Evolutionary conservation across 2,797 vertebrate species (phyloP).

Genomic region (Mionectes olivaceus): DNA sequence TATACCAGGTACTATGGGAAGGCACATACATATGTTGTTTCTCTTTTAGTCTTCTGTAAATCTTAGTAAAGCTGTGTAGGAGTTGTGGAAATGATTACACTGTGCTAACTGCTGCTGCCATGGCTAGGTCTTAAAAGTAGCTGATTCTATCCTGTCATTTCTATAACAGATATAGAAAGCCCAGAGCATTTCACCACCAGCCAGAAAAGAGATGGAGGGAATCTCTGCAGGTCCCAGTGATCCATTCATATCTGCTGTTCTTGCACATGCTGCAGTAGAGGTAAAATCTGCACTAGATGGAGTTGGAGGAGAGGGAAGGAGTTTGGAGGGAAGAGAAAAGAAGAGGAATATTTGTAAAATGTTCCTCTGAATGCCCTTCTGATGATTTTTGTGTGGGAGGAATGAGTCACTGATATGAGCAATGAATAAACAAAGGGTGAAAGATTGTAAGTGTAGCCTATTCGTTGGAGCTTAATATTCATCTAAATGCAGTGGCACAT

Average conservation of each 20-base stretch:
- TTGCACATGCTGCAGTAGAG: not conserved
- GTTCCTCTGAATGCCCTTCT: not conserved
- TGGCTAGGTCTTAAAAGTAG: not conserved
- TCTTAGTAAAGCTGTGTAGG: not conserved
- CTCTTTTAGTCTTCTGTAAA: not conserved
- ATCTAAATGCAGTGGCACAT: not conserved
- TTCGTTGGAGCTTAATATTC: not conserved
- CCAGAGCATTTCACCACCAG: not conserved
- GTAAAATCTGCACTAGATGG: not conserved
- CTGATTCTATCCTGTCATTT: not conserved
- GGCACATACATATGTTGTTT: not conserved
- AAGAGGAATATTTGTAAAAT: not conserved
- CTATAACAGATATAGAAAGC: not conserved
- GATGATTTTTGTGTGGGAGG: not conserved
- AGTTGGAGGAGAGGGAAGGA: not conserved
- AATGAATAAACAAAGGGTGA: conserved; percentile 33
- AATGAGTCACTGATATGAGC: not conserved
- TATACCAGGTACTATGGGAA: not conserved
- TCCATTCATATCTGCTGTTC: not conserved
- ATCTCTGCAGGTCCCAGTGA: fast-evolving
- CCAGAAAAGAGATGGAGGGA: not conserved
- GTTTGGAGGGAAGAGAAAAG: too few species aligned
- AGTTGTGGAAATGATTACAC: not conserved
- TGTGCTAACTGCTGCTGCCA: not conserved
- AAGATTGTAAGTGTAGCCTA: not conserved